Evolutionary conservation across 2,797 vertebrate genomes (phyloP), one percentile per base, ranked within the genome.

Genomic region (Gymnodraco acuticeps): DNA sequence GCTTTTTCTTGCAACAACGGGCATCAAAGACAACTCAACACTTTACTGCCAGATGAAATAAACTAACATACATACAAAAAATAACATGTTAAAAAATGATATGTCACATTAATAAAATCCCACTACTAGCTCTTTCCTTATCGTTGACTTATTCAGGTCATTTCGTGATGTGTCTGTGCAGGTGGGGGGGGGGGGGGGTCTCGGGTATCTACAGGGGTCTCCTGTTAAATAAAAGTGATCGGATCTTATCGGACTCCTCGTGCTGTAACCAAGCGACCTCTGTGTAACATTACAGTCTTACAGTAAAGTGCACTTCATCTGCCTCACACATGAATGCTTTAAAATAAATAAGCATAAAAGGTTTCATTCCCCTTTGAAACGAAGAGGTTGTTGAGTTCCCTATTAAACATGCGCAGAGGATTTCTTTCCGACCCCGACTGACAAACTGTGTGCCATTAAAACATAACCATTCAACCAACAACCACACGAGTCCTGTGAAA

Each of bases 301-400:
- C 90, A 93, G 94, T 95, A 95, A 95, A 95, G 95, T 96, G 94
- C 94, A 95, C 93, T 93, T 94, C 82, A 82, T 90, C 91, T 48
- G 75, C 85, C 77, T 78, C 70, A 62, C 54, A 55, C 68, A 81
- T 73, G 5, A 65, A 92, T 90, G 93, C 93, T 94, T 94, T 53
- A 93, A 94, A 27, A 27, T 27, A 27, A 94, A 94, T 83, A 92
- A 94, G 92, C 90, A 92, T 67, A 75, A 74, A 78, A 79, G 65
- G 64, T 82, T 73, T 82, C 64, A 23, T 78, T 82, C 83, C 76
- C 62, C 80, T 73, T 80, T 43, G 75, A 88, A 84, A 87, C 78
- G 70, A 78, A 83, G 82, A 52, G 14, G 78, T 87, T 27, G 27
- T 1, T 5, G 27, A 27, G 4, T 72, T 80, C 55, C 60, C 5